Evolutionary conservation across 2,113 vertebrate species (phyloP), one percentile per base, ranked within the genome.

Genomic region (Brachyhypopomus occidentalis): DNA sequence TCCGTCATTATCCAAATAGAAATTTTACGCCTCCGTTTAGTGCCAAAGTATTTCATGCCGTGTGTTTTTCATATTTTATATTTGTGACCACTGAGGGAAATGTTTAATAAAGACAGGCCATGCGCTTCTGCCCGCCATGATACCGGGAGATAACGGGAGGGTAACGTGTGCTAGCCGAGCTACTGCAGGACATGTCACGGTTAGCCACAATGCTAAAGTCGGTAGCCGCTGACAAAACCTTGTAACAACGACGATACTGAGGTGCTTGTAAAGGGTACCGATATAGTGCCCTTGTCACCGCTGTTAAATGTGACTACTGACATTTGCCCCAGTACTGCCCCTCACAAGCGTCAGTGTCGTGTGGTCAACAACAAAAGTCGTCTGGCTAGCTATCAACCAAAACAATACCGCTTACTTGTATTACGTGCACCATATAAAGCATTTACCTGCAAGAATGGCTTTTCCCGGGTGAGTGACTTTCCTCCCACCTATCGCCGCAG

Each of bases 381-480:
- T 48, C n/a, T 60, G n/a, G 20, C 58, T 59, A 56, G 69, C 17
- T 19, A 16, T 5, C 19, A 55, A 73, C 72, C 64, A 71, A 75
- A 20, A 67, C 62, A 48, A 52, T 14, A 14, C 9, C 45, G 45
- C 12, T 52, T 52, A 52, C 45, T 52, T 14, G 45, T 14, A 52
- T 52, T 52, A 14, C 45, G 45, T 14, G 45, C 45, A 25, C 23
- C 22, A 8, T 19, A 55, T 25, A 70, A 27, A 59, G 38, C 30
- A 9, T 30, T 72, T 70, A 94, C 94, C 95, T 89, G 92, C 93
- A 23, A 93, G 88, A 55, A 94, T 94, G 38, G 93, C 92, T 77
- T 94, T 94, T 48, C 91, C 93, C 0, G 89, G 91, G 78, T 93
- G 92, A 9, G 92, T 94, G 25, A 90, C 83, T 84, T 90, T 92